Base-by-base conservation (phyloP, 2,888 invertebrate species). In the Drosophila anceps region DNA sequence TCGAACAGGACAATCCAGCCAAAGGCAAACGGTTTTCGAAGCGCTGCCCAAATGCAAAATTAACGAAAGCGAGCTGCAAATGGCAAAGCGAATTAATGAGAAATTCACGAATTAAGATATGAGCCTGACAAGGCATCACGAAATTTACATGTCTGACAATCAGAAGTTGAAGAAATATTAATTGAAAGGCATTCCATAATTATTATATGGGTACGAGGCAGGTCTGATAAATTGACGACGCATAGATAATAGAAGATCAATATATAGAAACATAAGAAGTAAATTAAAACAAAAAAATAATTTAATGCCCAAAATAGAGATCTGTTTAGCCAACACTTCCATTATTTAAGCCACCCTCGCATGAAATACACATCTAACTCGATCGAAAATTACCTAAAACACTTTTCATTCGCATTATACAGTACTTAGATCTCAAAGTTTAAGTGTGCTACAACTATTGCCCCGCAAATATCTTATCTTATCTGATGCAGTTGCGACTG, bases 11-110 rank as follows among this genome's bases (percentile, higher is more conserved):
- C 29, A 57, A 24, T 18, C 31, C n/a, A 35, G 64, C 46, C 18
- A 15, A 43, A 43, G 29, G 41, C 53, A 24, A 37, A 53, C 24
- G 12, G 37, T 27, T 31, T 24, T 43, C 15, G 12, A 50, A 69
- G 76, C 69, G 75, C 72, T 57, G 12, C 62, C 55, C 33, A 54
- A 69, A 54, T 31, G 24, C 24, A 35, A 50, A 53, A 13, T n/a
- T n/a, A 54, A 54, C 12, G 37, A 2, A 59, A 44, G 5, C 37
- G 6, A 60, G 55, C 70, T 57, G 60, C 69, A 65, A 44, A 60
- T 35, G 44, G 50, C 58, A 68, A 69, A 69, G 50, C 31, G 51
- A 68, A 35, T 73, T 41, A 73, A 55, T 73, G 37, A 10, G 29
- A 44, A 54, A n/a, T 44, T 31, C 15, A 24, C 24, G 46, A 61